phyloP scores from a whole-genome alignment of 2,888 invertebrate genomes.

The Meganola albula region DNA sequence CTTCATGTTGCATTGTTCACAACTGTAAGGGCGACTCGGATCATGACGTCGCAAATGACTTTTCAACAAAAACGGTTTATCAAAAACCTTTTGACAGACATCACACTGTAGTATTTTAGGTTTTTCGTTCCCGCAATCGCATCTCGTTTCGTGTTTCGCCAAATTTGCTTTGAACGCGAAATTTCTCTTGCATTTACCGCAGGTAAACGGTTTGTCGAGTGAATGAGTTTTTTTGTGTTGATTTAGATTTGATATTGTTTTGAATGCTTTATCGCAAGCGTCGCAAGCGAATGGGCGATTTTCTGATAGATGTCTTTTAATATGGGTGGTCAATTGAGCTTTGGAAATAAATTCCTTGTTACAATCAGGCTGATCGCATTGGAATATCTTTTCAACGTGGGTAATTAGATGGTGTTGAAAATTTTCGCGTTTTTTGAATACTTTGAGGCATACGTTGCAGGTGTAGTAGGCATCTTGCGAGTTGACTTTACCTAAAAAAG shows the following conservation, averaged over 20 bases:
- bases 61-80: conserved; percentile 27
- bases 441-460: conserved; percentile 28
- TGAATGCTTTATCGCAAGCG: conserved; percentile 38
- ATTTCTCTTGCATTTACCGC: conserved; percentile 23
- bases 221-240: conserved; percentile 39
- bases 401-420: conserved; percentile 25
- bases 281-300: conserved; percentile 30
- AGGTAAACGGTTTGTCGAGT: conserved; percentile 28
- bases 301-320: neutral
- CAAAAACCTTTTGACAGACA: conserved; percentile 29
- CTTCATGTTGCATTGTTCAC: conserved; percentile 23
- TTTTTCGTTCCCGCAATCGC: conserved; percentile 16
- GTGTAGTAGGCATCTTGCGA: neutral
- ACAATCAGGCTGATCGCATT: conserved; percentile 19
- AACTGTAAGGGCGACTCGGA: conserved; percentile 17
- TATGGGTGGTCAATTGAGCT: neutral
- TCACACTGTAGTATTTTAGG: conserved; percentile 20
- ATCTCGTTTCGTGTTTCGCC: conserved; percentile 24
- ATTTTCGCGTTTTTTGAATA: conserved; percentile 22
- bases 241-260: conserved; percentile 35
- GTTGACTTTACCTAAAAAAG: neutral
- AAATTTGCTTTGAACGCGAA: conserved; percentile 34
- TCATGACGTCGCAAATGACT: conserved; percentile 31
- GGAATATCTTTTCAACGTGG: conserved; percentile 18
- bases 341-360: neutral